Evolutionary conservation across 2,113 vertebrate species (phyloP).

Genomic region (Macrotus californicus): DNA sequence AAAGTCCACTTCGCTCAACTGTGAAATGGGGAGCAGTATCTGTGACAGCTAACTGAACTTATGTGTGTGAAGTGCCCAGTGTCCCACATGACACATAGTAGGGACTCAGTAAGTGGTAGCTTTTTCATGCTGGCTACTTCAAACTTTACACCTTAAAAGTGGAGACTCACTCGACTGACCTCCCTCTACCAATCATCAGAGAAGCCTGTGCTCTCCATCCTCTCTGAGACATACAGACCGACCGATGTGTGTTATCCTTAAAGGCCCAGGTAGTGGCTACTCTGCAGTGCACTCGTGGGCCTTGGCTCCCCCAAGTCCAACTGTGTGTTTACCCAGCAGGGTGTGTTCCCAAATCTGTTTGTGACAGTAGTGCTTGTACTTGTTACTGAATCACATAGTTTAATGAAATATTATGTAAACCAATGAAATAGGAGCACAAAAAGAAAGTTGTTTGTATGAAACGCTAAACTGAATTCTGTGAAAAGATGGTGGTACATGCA

Average conservation of each 20-base stretch:
- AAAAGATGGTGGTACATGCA: background rate
- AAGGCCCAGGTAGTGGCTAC: background rate
- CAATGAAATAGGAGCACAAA: background rate
- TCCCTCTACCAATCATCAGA: background rate
- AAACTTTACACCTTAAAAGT: background rate
- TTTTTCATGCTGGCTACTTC: background rate
- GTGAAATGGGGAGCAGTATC: background rate
- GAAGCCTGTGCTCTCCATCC: background rate
- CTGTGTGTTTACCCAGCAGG: background rate
- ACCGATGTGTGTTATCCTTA: rapidly evolving
- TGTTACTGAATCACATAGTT: background rate
- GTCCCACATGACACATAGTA: background rate
- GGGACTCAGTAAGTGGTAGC: background rate
- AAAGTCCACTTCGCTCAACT: background rate
- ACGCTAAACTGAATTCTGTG: background rate
- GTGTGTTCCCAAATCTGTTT: background rate
- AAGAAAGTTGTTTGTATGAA: background rate
- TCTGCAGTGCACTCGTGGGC: background rate
- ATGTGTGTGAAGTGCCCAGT: background rate
- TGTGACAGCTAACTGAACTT: background rate
- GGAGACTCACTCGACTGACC: background rate
- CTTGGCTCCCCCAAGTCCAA: background rate
- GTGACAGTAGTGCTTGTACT: background rate
- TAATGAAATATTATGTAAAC: background rate
- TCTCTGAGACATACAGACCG: background rate